Percentiles rank a stretch among this genome's conserved stretches.
Conservation (phyloP, 2,113 vertebrate species). For the Rynchops niger region DNA sequence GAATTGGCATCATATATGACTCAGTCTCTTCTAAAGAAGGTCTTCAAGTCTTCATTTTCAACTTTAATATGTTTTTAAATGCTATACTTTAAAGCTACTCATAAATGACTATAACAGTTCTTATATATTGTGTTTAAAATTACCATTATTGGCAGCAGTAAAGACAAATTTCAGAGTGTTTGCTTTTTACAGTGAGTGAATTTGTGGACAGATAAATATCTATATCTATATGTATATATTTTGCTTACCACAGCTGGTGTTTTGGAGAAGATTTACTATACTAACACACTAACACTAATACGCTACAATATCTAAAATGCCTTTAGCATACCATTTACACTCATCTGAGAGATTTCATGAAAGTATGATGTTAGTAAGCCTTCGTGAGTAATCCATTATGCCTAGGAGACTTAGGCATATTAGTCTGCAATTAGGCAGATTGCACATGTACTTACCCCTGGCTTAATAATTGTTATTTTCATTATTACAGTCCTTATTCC, state of each 20-base stretch:
- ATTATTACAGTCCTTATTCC: conserved; percentile 40
- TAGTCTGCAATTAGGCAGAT: too few species aligned
- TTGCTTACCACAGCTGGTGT: conserved; percentile 56
- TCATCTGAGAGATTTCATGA: conserved; percentile 54
- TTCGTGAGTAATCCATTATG: conserved; percentile 65
- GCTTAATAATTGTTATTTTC: conserved; percentile 55
- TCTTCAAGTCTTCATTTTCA: not conserved
- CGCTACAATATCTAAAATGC: conserved; percentile 24
- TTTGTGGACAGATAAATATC: not conserved
- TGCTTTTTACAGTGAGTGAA: conserved; percentile 5
- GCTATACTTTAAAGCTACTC: not conserved
- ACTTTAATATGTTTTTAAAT: not conserved
- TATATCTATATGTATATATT: not conserved
- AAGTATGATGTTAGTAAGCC: conserved; percentile 64
- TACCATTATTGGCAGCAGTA: not conserved
- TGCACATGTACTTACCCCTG: conserved; percentile 20
- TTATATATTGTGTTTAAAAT: not conserved
- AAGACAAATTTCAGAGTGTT: not conserved
- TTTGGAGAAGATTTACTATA: conserved; percentile 60
- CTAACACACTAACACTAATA: conserved; percentile 61
- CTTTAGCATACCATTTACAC: conserved; percentile 47
- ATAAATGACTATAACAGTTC: not conserved
- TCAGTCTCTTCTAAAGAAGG: not conserved
- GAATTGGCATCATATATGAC: not conserved
- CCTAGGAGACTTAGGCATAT: conserved; percentile 59